phyloP scores from a whole-genome alignment of 2,888 invertebrate genomes.

The Thysanoteuthis rhombus region DNA sequence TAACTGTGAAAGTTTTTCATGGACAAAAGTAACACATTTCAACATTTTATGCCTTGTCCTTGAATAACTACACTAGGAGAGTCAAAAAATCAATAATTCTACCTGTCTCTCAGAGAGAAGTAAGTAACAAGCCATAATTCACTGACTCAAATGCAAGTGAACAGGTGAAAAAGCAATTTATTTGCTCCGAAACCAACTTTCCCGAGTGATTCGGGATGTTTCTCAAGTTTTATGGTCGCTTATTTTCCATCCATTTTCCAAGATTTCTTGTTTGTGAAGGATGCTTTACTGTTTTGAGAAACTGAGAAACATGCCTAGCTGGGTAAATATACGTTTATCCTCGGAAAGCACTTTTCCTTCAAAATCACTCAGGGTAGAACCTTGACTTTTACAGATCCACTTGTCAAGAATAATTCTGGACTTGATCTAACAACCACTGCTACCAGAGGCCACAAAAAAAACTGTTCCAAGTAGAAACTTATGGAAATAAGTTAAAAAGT shows the following conservation, averaged over 20 bases:
- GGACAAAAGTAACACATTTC: too few species aligned
- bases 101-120: background rate
- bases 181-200: background rate
- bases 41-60: too few species aligned
- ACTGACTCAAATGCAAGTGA: background rate
- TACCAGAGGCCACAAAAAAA: background rate
- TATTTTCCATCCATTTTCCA: background rate
- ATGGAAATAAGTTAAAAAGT: background rate
- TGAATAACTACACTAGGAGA: background rate
- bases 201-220: background rate
- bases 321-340: too few species aligned
- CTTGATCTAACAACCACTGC: background rate
- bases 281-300: background rate
- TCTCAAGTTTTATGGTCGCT: background rate
- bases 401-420: background rate
- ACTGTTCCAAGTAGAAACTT: background rate
- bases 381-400: background rate
- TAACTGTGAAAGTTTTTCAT: too few species aligned
- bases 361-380: background rate
- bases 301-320: too few species aligned
- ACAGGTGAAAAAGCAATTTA: background rate
- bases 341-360: background rate
- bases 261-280: background rate
- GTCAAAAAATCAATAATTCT: background rate
- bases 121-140: too few species aligned